Base-by-base conservation (phyloP, 2,888 invertebrate species). In the Xylocampa areola region DNA sequence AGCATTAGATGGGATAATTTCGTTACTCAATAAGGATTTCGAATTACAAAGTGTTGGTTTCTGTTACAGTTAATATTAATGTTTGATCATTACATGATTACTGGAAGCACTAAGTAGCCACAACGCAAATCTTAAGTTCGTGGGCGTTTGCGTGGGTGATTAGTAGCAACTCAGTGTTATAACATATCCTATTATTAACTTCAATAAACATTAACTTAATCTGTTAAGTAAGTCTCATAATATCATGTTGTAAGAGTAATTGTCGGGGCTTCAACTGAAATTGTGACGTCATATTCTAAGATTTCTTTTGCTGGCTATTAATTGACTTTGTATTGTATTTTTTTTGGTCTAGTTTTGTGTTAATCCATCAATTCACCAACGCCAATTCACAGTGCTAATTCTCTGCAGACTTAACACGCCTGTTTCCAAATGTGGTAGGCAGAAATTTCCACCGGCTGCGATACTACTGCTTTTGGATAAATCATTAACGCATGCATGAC, bases 71-170 rank as follows among this genome's bases (percentile, higher is more conserved):
- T 13, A 40, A 5, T 19, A 33, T 14, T 13, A 19, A 45, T 25
- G 10, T 0, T 11, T 45, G 32, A 37, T 17, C 10, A 27, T 37
- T 21, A 40, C 11, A 14, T 16, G 11, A 61, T 27, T 63, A 44
- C 7, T 5, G 40, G 32, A 11, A 60, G 11, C 7, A 16, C 36
- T 27, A 29, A 43, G 43, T 2, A 53, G 47, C 16, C 30, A 21
- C 53, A 39, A 43, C 16, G 7, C 11, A 40, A 48, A 44, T 40
- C 23, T 35, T 48, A 27, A 10, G 14, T 39, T 19, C 5, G 52
- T 65, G 37, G 59, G 71, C 30, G 49, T 16, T 7, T 5, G 35
- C 47, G 59, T 70, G 67, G 59, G 50, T 33, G 48, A 33, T 49
- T 47, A 19, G 35, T 49, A 59, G 43, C 50, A 36, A 60, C 19